phyloP scores from a whole-genome alignment of 2,113 vertebrate genomes.

The Chaetodon auriga region DNA sequence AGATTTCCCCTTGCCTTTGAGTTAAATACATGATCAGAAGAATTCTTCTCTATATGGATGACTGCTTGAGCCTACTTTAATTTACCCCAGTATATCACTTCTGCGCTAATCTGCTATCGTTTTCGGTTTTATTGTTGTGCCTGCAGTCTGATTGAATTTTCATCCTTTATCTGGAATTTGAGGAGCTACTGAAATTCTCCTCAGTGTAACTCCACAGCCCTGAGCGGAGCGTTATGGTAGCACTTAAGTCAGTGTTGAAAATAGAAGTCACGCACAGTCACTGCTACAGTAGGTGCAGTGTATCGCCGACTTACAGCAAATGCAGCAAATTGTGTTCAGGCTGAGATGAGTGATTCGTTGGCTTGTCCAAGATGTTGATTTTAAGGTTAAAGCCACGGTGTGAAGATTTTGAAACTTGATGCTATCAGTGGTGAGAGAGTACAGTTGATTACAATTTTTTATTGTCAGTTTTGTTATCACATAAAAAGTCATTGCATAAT shows the following conservation, averaged over 20 bases:
- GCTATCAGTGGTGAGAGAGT: too few species aligned
- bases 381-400: background rate
- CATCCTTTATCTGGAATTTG: slow-evolving; percentile 54
- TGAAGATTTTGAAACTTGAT: background rate
- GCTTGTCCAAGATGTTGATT: background rate
- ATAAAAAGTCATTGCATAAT: background rate
- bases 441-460: too few species aligned
- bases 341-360: slow-evolving; percentile 11
- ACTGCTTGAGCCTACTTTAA: slow-evolving; percentile 20
- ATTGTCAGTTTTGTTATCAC: background rate
- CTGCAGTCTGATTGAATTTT: slow-evolving; percentile 67
- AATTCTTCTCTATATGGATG: background rate
- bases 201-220: slow-evolving; percentile 27
- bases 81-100: slow-evolving; percentile 32
- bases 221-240: slow-evolving; percentile 32
- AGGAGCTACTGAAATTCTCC: slow-evolving; percentile 48
- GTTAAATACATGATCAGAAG: background rate
- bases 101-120: slow-evolving; percentile 50
- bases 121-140: slow-evolving; percentile 59
- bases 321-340: background rate
- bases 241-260: slow-evolving; percentile 18
- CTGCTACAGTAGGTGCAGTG: background rate
- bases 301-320: background rate
- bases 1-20: background rate
- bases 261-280: slow-evolving; percentile 16